Evolutionary conservation across 1,140 invertebrate species (phyloP), one percentile per base, ranked within the genome.

Genomic region (Aplysia californica): DNA sequence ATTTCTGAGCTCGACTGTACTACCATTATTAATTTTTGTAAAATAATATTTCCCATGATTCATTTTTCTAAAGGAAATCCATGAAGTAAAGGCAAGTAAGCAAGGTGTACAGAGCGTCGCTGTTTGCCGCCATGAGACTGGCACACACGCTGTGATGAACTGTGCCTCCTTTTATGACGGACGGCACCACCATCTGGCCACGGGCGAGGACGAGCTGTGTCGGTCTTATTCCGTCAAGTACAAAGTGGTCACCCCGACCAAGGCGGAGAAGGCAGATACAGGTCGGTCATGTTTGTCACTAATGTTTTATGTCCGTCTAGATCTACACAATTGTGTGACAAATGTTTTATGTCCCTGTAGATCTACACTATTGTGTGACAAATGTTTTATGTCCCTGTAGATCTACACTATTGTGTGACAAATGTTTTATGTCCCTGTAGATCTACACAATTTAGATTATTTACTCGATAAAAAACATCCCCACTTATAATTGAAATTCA

Each of bases 61-160:
- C n/a, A n/a, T n/a, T n/a, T n/a, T n/a, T n/a, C n/a, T 87, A 2
- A 85, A 97, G 96, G 95, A 97, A 93, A 95, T 97, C 84, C 97
- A 96, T 91, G 96, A 97, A 90, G 86, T 97, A 35, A 95, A 93
- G 77, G 93, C 95, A 85, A 93, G 95, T 91, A 95, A 95, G 41
- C 92, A 90, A 36, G 93, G 93, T 68, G 95, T 96, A 85, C 90
- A 95, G 56, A 95, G 95, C 0, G n/a, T n/a, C n/a, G n/a, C n/a
- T n/a, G n/a, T 97, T 23, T 94, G 94, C 41, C 92, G 95, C 75
- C 94, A 96, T 88, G 95, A 96, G 88, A 97, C 96, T 20, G 96
- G 95, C 3, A 92, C 93, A 1, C 95, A 94, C 86, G 96, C 97
- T 58, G 95, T 97, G 0, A 98, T 98, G 96, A 97, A 97, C 84